Conservation (phyloP, 64 coral and sea anemone genomes). For the Pocillopora verrucosa region DNA sequence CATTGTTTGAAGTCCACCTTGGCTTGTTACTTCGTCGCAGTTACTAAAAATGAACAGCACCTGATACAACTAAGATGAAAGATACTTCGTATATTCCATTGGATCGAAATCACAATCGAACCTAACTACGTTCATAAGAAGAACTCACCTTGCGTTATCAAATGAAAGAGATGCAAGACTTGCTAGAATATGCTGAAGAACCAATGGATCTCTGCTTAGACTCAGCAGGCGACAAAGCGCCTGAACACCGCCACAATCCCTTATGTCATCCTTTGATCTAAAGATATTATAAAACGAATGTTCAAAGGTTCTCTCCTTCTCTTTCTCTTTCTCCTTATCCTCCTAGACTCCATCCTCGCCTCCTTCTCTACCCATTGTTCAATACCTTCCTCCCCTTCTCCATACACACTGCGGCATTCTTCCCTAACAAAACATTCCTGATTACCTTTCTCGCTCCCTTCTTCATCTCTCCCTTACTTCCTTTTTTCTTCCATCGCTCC, state of each 20-base stretch:
- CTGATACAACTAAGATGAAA: not conserved
- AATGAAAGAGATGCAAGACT: conserved; percentile 69
- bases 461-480: too few species aligned
- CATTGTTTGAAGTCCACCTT: conserved; percentile 83
- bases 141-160: conserved; percentile 68
- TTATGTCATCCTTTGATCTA: conserved; percentile 84
- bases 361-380: too few species aligned
- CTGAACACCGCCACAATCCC: conserved; percentile 75
- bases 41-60: conserved; percentile 44
- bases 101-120: not conserved
- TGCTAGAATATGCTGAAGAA: conserved; percentile 73
- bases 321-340: too few species aligned
- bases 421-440: too few species aligned
- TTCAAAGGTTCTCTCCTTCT: not conserved
- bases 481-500: too few species aligned
- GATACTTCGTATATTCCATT: not conserved
- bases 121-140: too few species aligned
- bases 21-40: conserved; percentile 80
- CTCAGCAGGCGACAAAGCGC: conserved; percentile 74
- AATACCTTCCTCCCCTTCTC: too few species aligned
- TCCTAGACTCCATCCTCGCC: too few species aligned
- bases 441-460: too few species aligned
- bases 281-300: not conserved
- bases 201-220: conserved; percentile 61
- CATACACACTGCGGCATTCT: too few species aligned